phyloP scores from a whole-genome alignment of 2,888 invertebrate genomes.

The Stenichneumon culpator region DNA sequence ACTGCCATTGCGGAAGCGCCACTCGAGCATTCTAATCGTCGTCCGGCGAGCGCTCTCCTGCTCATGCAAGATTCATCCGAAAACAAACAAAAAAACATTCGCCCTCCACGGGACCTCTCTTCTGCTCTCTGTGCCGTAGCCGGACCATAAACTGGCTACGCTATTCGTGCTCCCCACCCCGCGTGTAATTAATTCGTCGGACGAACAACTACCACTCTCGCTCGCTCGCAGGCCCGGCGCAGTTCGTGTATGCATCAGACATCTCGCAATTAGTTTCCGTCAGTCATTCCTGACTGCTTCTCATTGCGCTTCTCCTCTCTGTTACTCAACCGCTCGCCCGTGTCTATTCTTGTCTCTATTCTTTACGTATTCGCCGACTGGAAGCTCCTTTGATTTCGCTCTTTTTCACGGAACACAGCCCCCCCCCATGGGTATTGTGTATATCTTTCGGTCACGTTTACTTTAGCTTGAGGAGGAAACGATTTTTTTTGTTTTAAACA shows the following conservation, averaged over 20 bases:
- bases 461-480: too few relatives aligned
- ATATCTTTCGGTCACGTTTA: too few relatives aligned
- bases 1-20: conserved; percentile 47
- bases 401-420: not conserved
- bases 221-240: conserved; percentile 23
- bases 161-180: conserved; percentile 27
- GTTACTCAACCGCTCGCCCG: conserved; percentile 14
- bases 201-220: conserved; percentile 38
- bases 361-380: conserved; percentile 6
- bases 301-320: conserved; percentile 42
- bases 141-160: conserved; percentile 56
- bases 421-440: too few relatives aligned
- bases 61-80: conserved; percentile 70
- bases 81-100: conserved; percentile 41
- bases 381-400: conserved; percentile 16
- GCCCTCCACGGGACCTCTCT: conserved; percentile 12
- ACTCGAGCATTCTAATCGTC: conserved; percentile 69
- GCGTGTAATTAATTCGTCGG: conserved; percentile 67
- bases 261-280: conserved; percentile 68
- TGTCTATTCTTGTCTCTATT: conserved; percentile 30
- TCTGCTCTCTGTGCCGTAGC: not conserved
- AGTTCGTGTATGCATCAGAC: conserved; percentile 58
- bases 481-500: not conserved
- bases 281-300: conserved; percentile 62
- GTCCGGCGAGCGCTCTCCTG: conserved; percentile 50